Evolutionary conservation across 2,888 invertebrate species (phyloP), one percentile per base, ranked within the genome.

Genomic region (Erebia aethiops): DNA sequence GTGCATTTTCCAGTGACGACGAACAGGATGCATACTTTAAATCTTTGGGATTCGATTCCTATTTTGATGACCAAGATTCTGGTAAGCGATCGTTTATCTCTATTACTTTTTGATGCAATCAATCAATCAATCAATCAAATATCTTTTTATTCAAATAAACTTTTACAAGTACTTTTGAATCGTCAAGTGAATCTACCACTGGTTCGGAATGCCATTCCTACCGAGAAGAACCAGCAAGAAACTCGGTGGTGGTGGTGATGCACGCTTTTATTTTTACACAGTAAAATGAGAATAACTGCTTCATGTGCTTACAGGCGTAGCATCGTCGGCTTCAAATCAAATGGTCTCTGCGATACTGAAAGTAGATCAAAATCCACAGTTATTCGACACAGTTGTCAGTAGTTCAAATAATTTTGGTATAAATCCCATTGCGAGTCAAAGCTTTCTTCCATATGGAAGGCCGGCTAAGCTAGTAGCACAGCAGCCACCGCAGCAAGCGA

Each of bases 21-120:
- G 79, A 82, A 61, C 84, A 87, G 74, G 84, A 85, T 76, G 94
- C 92, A 77, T 94, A 93, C 78, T 93, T 94, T 35, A 88, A 92
- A 74, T 93, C 94, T 14, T 85, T 94, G 80, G 95, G 95, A 83
- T 95, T 94, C 80, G 88, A 90, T 11, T 87, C 93, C n/a, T 88
- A 95, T 79, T 94, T 95, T 75, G 85, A 89, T 67, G 84, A 90
- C 67, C 88, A 87, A 73, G 85, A 87, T 77, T 86, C 86, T 72
- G 91, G 93, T 93, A 75, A 77, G 79, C 58, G 49, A 26, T 49
- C n/a, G 8, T 62, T 73, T 67, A 63, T 35, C 5, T 35, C 35
- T 35, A 46, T 16, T 52, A 10, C 56, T 70, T 63, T 69, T 26
- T 41, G 9, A 35, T 21, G 65, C 49, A 54, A n/a, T n/a, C n/a